A percentile compares a stretch with the other conserved stretches of the same genome.
These are phyloP conservation scores for Drosophila kohkoa DNA, from an alignment of 1,140 invertebrate species.

Conservation along the genomic window DNA sequence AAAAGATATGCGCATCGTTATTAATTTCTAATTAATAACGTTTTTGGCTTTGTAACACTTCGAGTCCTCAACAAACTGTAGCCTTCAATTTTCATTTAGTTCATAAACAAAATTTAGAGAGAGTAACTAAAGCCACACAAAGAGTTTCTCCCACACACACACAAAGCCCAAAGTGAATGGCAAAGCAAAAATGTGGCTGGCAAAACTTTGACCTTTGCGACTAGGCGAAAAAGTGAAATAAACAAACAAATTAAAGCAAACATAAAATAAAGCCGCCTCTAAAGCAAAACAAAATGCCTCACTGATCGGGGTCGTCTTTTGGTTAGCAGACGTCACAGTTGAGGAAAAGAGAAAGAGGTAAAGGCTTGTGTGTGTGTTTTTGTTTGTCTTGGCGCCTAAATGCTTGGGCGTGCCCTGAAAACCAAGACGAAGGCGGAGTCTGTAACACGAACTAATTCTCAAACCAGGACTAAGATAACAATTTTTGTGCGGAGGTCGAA, in stretches of 20 bases:
- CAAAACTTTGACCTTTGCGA: conserved; percentile 75
- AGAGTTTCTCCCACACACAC: conserved; percentile 6
- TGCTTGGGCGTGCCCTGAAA: conserved; percentile 55
- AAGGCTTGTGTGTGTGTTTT: background rate
- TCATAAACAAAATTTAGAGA: conserved; percentile 66
- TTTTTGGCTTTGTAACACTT: background rate
- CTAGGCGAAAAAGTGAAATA: conserved; percentile 65
- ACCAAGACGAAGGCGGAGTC: conserved; percentile 28
- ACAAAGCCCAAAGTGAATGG: conserved; percentile 34
- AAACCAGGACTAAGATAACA: conserved; percentile 54
- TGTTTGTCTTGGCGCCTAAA: conserved; percentile 46
- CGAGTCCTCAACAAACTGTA: conserved; percentile 25
- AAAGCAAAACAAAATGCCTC: conserved; percentile 52
- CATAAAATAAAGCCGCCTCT: conserved; percentile 52
- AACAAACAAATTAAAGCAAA: conserved; percentile 78
- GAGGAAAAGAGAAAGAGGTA: no score
- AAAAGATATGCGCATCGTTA: background rate
- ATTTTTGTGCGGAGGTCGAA: conserved; percentile 34
- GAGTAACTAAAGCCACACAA: conserved; percentile 33
- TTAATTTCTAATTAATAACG: conserved; percentile 3
- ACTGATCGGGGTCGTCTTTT: conserved; percentile 8
- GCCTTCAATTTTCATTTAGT: conserved; percentile 62
- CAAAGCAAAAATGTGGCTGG: conserved; percentile 52
- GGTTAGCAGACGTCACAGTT: background rate
- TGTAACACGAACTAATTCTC: conserved; percentile 67